phyloP scores from a whole-genome alignment of 2,797 vertebrate genomes.

The Vespertilio murinus region DNA sequence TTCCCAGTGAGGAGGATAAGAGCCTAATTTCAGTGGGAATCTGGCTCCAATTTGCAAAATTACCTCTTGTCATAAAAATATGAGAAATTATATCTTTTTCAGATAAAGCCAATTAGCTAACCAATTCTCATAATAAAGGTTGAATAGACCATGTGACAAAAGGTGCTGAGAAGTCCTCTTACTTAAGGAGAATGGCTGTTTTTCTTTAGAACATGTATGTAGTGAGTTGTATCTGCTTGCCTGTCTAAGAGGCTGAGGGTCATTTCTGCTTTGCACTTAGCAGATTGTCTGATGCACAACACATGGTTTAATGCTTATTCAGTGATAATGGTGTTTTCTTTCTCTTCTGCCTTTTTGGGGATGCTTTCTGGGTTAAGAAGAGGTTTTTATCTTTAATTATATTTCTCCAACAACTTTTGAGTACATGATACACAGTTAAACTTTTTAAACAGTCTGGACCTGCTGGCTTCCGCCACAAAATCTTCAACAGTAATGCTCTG shows the following conservation, averaged over 20 bases:
- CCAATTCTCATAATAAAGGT: background rate
- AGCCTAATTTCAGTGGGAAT: background rate
- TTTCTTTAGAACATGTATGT: background rate
- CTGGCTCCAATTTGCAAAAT: background rate
- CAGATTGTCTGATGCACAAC: background rate
- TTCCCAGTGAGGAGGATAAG: background rate
- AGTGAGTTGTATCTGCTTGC: background rate
- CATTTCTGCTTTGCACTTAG: background rate
- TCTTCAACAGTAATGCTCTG: background rate
- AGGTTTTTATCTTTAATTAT: background rate
- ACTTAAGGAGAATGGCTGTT: background rate
- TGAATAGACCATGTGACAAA: background rate
- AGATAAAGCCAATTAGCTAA: background rate
- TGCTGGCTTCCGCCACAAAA: background rate
- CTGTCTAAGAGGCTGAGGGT: background rate
- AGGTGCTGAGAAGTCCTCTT: background rate
- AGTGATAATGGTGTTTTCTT: background rate
- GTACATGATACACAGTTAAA: background rate
- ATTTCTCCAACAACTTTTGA: background rate
- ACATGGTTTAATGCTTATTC: background rate
- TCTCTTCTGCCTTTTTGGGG: background rate
- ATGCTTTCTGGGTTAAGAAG: background rate
- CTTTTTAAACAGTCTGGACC: background rate
- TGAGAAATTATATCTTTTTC: background rate
- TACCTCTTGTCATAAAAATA: background rate